A percentile compares a stretch with the other conserved stretches of the same genome.
Evolutionary conservation across 2,797 vertebrate genomes (phyloP).

Genomic region (Lepidocolaptes lacrymiger): DNA sequence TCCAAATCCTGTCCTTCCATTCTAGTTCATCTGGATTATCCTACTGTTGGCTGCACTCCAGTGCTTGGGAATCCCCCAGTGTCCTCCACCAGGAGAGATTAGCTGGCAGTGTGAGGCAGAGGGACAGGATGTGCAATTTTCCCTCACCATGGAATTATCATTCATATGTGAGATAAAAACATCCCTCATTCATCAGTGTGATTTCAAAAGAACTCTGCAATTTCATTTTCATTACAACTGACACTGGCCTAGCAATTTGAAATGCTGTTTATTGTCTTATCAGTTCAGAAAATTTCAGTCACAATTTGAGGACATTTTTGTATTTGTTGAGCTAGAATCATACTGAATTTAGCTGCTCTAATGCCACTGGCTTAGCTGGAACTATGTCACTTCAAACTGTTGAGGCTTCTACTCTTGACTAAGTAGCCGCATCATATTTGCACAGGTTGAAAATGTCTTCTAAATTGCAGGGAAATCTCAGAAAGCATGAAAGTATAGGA

Average conservation of each 20-base stretch:
- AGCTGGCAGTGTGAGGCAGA: neutral
- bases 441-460: neutral
- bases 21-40: neutral
- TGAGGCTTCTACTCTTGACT: neutral
- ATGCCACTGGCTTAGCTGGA: neutral
- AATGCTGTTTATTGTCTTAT: neutral
- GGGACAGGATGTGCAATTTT: neutral
- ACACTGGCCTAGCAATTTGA: neutral
- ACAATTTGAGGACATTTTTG: neutral
- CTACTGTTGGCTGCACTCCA: neutral
- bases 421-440: neutral
- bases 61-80: neutral
- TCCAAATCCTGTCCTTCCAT: neutral
- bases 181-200: neutral
- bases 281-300: neutral
- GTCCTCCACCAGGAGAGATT: neutral
- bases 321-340: neutral
- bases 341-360: neutral
- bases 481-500: neutral
- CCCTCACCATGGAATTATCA: neutral
- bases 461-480: neutral
- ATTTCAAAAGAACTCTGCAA: slow-evolving; percentile 2
- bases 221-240: neutral
- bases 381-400: neutral
- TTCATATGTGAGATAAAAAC: neutral